Base-by-base conservation (phyloP, 2,113 vertebrate genomes). In the Pelecanoides urinatrix region DNA sequence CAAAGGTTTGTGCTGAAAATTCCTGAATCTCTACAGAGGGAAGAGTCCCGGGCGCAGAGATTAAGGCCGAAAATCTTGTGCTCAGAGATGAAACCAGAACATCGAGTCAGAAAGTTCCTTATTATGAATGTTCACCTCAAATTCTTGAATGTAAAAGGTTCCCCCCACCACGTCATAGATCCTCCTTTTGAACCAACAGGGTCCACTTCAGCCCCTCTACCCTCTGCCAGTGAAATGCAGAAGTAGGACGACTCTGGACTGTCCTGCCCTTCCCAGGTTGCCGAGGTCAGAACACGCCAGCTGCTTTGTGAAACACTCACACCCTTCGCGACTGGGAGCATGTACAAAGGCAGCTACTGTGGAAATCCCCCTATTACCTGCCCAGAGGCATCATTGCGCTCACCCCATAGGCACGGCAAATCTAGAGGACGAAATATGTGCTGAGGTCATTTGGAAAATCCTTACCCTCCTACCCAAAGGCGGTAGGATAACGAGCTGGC, bases 301-400 rank as follows among this genome's bases (percentile, higher is more conserved):
- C 6, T 63, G 10, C 29, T 66, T 77, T 86, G 19, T 59, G 16
- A 88, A 7, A 42, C 4, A 1, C 36, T 30, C 53, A 26, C 40
- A 29, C 38, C 18, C 55, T 55, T 50, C 0, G 0, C 84, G 44
- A 74, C 45, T 44, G 22, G 44, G 8, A 36, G 26, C 1, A 1
- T 2, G 25, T 26, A 59, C 62, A 58, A 65, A 83, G 42, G 27
- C 72, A 83, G 26, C n/a, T 73, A 4, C 26, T 47, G 18, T 30
- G 65, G 87, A 84, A 95, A 91, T 87, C 79, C 65, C 63, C 59
- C 1, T n/a, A 2, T 42, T 84, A 72, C 50, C 49, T 70, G 45
- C 40, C 71, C 25, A 19, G 80, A 79, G 53, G 45, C 21, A 13
- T 14, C 2, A 0, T 30, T 2, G 1, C 40, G 12, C 26, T 83